Percentiles rank a stretch among this genome's conserved stretches.
These are phyloP conservation scores for Pseudomugil tenellus DNA, from an alignment of 2,797 vertebrate genomes.

Conservation along the genomic window DNA sequence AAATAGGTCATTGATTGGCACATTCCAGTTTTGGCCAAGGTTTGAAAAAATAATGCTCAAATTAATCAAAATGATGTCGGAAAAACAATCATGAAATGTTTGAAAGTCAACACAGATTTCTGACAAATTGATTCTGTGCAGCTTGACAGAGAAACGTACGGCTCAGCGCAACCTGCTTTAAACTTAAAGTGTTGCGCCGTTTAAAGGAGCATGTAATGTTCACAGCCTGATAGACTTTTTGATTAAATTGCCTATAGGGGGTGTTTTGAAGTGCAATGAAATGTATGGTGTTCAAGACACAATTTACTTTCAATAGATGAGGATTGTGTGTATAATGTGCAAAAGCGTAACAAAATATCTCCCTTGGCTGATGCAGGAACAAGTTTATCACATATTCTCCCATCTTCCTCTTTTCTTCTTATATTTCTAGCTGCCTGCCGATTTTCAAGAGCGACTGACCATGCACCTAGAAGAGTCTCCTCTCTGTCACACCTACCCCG, in stretches of 20 bases:
- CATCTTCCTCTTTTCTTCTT: conserved; percentile 31
- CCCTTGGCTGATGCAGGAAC: neutral
- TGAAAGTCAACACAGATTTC: neutral
- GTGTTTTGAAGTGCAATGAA: conserved; percentile 3
- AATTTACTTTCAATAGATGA: conserved; percentile 1
- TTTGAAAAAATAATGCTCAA: neutral
- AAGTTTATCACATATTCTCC: conserved; percentile 1
- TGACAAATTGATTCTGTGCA: neutral
- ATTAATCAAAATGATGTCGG: neutral
- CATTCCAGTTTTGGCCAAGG: neutral
- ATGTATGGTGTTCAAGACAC: neutral
- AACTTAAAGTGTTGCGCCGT: neutral
- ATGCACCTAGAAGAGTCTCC: conserved; percentile 90
- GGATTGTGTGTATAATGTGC: neutral
- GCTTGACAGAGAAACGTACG: neutral
- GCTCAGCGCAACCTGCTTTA: conserved; percentile 1
- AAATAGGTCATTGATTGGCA: neutral
- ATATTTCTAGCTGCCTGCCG: conserved; percentile 87
- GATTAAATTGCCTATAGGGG: conserved; percentile 17
- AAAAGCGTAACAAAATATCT: neutral
- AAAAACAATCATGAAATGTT: neutral
- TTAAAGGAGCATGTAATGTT: conserved; percentile 2
- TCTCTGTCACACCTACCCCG: conserved; percentile 88
- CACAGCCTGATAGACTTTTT: conserved; percentile 5
- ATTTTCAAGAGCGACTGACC: conserved; percentile 93